Percentiles rank a stretch among this genome's conserved stretches.
Conservation (phyloP, 2,888 invertebrate species). For the Stegophylla sp. region DNA sequence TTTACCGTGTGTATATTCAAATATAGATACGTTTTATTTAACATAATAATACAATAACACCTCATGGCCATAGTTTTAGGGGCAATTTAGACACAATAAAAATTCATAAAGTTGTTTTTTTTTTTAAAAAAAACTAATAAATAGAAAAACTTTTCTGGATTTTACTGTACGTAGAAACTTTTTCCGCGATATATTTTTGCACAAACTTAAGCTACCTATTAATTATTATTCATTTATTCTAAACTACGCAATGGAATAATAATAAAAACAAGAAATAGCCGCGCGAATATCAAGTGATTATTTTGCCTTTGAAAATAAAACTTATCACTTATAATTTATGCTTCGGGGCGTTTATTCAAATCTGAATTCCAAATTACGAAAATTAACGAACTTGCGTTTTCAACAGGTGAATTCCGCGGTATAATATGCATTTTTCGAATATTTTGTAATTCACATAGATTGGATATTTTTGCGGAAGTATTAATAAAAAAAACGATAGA, state of each 20-base stretch:
- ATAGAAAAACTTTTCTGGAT: slow-evolving; percentile 34
- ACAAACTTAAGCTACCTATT: neutral
- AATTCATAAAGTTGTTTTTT: neutral
- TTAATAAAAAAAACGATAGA: too few species aligned
- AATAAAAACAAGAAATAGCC: neutral
- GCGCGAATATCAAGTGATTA: neutral
- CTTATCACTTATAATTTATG: neutral
- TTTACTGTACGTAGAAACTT: neutral
- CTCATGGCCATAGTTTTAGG: too few species aligned
- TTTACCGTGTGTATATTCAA: too few species aligned
- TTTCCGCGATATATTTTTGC: slow-evolving; percentile 11
- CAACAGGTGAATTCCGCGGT: too few species aligned
- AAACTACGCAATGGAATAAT: neutral
- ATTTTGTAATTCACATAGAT: too few species aligned
- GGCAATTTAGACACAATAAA: neutral
- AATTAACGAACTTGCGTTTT: too few species aligned
- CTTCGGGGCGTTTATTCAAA: neutral
- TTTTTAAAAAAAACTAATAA: neutral
- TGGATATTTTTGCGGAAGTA: too few species aligned
- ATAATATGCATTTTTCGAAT: too few species aligned
- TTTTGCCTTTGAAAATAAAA: neutral
- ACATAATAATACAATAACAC: too few species aligned
- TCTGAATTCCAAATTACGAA: neutral
- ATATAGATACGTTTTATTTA: too few species aligned
- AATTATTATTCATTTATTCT: slow-evolving; percentile 42